Percentiles rank a stretch among this genome's conserved stretches.
phyloP scores from a whole-genome alignment of 2,113 vertebrate species.

The Oceanites oceanicus region DNA sequence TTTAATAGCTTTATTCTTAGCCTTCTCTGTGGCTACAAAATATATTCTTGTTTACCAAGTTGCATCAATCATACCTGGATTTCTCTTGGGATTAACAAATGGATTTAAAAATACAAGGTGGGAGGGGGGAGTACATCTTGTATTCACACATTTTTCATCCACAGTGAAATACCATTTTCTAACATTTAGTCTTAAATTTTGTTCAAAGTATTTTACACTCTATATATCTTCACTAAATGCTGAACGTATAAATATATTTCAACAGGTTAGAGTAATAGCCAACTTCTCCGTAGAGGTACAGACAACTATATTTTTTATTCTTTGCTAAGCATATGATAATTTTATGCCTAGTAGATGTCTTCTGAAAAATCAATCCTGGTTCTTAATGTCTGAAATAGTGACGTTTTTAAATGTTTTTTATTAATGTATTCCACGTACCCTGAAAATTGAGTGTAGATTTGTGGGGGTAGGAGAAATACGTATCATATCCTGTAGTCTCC shows the following conservation, averaged over 20 bases:
- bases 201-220: neutral
- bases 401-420: neutral
- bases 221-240: neutral
- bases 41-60: conserved; percentile 10
- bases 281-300: neutral
- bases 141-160: neutral
- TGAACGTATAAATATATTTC: neutral
- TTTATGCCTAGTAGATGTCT: neutral
- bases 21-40: neutral
- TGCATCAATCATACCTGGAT: neutral
- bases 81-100: conserved; percentile 20
- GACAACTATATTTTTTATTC: neutral
- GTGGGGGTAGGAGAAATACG: neutral
- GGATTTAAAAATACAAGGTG: neutral
- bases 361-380: neutral
- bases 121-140: neutral
- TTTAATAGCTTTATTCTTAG: conserved; percentile 31
- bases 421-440: neutral
- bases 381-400: neutral
- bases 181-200: neutral
- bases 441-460: neutral
- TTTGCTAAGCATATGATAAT: neutral
- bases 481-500: neutral
- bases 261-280: neutral
- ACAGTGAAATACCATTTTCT: neutral